Evolutionary conservation across 2,113 vertebrate genomes (phyloP).

Genomic region (Peromyscus californicus): DNA sequence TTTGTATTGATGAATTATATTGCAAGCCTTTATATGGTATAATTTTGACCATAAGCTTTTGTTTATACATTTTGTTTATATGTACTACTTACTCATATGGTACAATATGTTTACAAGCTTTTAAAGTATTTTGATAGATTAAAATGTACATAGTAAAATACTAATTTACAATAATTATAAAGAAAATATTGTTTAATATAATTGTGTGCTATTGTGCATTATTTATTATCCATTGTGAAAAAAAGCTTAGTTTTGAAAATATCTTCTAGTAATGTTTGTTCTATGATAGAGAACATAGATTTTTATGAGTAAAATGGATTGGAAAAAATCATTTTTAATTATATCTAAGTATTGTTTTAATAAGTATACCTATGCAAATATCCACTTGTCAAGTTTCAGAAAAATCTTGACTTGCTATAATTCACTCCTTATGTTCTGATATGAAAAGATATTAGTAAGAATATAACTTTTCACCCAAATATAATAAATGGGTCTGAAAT

Average conservation of each 20-base stretch:
- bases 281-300: background rate
- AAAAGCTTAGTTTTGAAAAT: background rate
- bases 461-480: background rate
- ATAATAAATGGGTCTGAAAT: slow-evolving; percentile 33
- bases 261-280: background rate
- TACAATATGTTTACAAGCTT: background rate
- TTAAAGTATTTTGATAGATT: slow-evolving; percentile 33
- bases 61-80: background rate
- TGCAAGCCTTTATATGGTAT: background rate
- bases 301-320: background rate
- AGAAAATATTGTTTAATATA: background rate
- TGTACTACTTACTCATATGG: background rate
- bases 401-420: slow-evolving; percentile 50
- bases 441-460: slow-evolving; percentile 62
- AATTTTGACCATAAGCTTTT: background rate
- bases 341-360: slow-evolving; percentile 6
- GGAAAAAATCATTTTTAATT: background rate
- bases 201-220: background rate
- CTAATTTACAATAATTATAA: slow-evolving; percentile 6
- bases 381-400: background rate
- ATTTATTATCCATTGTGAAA: background rate
- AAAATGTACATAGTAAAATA: background rate
- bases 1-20: background rate
- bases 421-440: background rate
- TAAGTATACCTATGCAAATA: slow-evolving; percentile 9